A percentile compares a stretch with the other conserved stretches of the same genome.
phyloP scores from a whole-genome alignment of 53 echinoderm and acorn worm genomes.

The Echinometra lucunter region DNA sequence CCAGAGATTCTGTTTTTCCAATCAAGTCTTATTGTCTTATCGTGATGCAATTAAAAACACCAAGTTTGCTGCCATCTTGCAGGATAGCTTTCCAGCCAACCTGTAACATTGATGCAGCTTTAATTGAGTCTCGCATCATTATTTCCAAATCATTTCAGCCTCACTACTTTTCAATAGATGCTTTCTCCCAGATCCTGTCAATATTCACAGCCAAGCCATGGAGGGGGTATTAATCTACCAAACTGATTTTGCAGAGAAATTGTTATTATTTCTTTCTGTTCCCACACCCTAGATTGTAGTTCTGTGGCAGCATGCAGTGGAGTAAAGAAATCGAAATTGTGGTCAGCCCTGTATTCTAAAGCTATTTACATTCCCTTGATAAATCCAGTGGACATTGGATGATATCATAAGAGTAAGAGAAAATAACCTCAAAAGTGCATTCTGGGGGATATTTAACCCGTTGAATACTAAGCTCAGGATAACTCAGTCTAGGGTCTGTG shows the following conservation, averaged over 20 bases:
- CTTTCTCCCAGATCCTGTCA: background rate
- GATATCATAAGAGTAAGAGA: background rate
- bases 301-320: background rate
- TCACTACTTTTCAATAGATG: slow-evolving; percentile 35
- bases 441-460: background rate
- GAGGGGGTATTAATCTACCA: background rate
- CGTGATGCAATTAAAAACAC: slow-evolving; percentile 29
- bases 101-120: slow-evolving; percentile 18
- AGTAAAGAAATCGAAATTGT: background rate
- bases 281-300: background rate
- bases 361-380: background rate
- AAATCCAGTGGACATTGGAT: background rate
- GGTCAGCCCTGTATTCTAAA: background rate
- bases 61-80: slow-evolving; percentile 46
- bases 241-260: background rate
- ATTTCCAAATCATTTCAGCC: slow-evolving; percentile 66
- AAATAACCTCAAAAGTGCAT: background rate
- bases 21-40: background rate
- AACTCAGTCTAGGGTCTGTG: too few species aligned
- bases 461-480: too few species aligned
- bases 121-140: slow-evolving; percentile 64
- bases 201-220: background rate
- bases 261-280: background rate
- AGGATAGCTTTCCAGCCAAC: background rate
- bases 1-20: slow-evolving; percentile 13